phyloP scores from a whole-genome alignment of 37 sponge, comb jelly and placozoan species.

The Lycopodina hypogea region DNA sequence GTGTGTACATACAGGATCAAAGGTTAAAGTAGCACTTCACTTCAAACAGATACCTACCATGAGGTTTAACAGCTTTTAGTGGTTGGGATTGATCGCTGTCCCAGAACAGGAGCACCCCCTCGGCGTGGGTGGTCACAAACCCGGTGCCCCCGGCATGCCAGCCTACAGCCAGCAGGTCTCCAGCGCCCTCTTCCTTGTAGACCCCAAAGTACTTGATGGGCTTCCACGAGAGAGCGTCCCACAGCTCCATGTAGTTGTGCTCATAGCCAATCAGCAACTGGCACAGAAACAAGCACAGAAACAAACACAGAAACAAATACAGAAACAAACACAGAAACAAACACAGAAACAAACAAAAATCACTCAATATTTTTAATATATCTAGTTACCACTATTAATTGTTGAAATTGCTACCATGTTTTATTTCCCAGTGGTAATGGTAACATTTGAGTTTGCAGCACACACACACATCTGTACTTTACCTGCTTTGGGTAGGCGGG shows the following conservation, averaged over 20 bases:
- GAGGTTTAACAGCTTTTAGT: background rate
- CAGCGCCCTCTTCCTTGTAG: conserved; percentile 52
- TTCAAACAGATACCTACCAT: conserved; percentile 25
- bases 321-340: too few species aligned
- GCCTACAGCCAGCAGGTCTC: conserved; percentile 42
- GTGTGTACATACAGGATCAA: too few species aligned
- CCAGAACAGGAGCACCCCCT: conserved; percentile 70
- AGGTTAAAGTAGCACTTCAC: background rate
- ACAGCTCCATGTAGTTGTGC: conserved; percentile 69
- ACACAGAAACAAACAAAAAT: background rate
- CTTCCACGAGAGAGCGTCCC: conserved; percentile 74
- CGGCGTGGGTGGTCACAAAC: conserved; percentile 73
- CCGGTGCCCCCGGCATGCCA: conserved; percentile 75
- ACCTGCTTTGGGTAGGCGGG: conserved; percentile 79
- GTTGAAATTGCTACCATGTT: too few species aligned
- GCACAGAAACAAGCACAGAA: too few species aligned
- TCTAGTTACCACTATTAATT: too few species aligned
- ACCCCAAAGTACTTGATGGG: conserved; percentile 55
- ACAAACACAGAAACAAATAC: too few species aligned
- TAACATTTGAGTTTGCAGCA: too few species aligned
- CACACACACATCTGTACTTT: too few species aligned
- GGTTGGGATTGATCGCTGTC: conserved; percentile 6
- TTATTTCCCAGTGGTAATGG: too few species aligned
- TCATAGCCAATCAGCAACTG: conserved; percentile 84
- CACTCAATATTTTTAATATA: too few species aligned